Evolutionary conservation across 2,888 invertebrate species (phyloP), one percentile per base, ranked within the genome.

Genomic region (Ennomos erosarius): DNA sequence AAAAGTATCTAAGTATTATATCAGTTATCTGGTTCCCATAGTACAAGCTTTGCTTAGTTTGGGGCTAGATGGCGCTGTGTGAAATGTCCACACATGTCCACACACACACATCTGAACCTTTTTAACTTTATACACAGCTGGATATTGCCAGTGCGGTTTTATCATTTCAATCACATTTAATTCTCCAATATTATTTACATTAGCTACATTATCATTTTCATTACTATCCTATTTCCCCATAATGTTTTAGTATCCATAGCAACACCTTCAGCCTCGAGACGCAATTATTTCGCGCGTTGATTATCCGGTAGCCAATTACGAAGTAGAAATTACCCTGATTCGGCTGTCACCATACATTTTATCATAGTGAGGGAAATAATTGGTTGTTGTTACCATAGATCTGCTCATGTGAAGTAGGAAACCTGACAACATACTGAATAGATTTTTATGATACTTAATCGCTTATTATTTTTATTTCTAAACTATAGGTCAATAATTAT

Each of bases 241-340:
- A n/a, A 26, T 26, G 6, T 4, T 26, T 26, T 26, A 4, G 26
- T 54, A 13, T 12, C 58, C 65, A 48, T 58, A 42, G 54, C 58
- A 54, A 55, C 56, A 36, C 37, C 12, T 43, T 36, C 51, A 59
- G 69, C 69, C 70, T 67, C 62, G 70, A 59, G 70, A 60, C 60
- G 69, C 70, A 52, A 80, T 82, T 76, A 81, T 84, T 84, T 83
- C 78, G 81, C 81, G 80, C 82, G 81, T 81, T 82, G 83, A 82
- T 79, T 80, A 76, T 65, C 76, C 74, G 71, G 69, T 75, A 79
- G 76, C 78, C 87, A 85, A 85, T 85, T 85, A 86, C 64, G 67
- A 65, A 67, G 68, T 68, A 74, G 62, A 77, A 72, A 80, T 78
- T 76, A 75, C 73, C 66, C 65, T 65, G 70, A 75, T 77, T 76